Percentiles rank a stretch among this genome's conserved stretches.
phyloP scores from a whole-genome alignment of 2,888 invertebrate species.

The Gymnosoma rotundatum region DNA sequence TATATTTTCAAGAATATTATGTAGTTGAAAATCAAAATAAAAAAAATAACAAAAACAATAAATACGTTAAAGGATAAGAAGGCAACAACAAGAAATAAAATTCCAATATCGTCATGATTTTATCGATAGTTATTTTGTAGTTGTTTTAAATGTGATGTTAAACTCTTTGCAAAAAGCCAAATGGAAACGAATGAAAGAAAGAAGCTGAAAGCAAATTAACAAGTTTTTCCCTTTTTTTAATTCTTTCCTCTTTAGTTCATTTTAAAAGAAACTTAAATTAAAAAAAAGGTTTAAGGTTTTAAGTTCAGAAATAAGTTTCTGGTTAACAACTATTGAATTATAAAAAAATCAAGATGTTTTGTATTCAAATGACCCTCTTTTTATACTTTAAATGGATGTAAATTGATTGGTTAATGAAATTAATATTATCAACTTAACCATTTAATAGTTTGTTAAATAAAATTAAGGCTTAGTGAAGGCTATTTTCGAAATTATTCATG shows the following conservation, averaged over 20 bases:
- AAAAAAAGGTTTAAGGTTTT: conserved; percentile 27
- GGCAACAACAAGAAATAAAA: conserved; percentile 46
- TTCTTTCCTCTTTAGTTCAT: neutral
- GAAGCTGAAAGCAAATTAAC: conserved; percentile 51
- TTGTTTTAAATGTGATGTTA: conserved; percentile 65
- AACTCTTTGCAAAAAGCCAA: conserved; percentile 54
- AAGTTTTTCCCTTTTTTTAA: neutral
- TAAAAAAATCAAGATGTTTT: conserved; percentile 11
- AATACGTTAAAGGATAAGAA: conserved; percentile 12
- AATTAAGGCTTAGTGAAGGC: too few species aligned
- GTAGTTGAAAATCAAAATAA: conserved; percentile 24
- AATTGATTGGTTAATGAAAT: neutral
- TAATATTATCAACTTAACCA: neutral
- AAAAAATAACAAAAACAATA: neutral
- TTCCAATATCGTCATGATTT: conserved; percentile 60
- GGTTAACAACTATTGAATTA: conserved; percentile 18
- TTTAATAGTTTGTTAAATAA: neutral
- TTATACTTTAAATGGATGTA: too few species aligned
- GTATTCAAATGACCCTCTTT: conserved; percentile 32
- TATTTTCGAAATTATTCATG: too few species aligned
- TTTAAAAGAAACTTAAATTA: conserved; percentile 11
- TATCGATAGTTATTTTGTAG: conserved; percentile 60
- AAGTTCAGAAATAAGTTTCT: conserved; percentile 22
- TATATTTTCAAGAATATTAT: conserved; percentile 34
- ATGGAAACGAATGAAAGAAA: conserved; percentile 34